phyloP scores from a whole-genome alignment of 2,113 vertebrate genomes.

The Leptosomus discolor region DNA sequence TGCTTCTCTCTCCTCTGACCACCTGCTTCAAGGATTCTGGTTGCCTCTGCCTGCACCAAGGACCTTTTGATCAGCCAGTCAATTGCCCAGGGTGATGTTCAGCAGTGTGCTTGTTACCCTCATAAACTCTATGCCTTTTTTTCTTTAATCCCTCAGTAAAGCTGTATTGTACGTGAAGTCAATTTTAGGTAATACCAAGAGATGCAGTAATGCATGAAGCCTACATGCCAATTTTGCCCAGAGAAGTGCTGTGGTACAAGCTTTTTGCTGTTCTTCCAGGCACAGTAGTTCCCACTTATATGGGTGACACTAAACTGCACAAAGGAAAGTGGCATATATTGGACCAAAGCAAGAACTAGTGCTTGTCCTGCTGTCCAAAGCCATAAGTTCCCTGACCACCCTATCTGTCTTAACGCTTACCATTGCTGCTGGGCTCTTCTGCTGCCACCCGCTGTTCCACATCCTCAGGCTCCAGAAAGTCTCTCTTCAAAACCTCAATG shows the following conservation, averaged over 20 bases:
- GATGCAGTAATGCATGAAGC: neutral
- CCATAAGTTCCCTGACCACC: neutral
- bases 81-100: neutral
- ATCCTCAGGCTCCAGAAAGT: conserved; percentile 12
- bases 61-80: neutral
- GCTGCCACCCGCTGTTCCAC: conserved; percentile 51
- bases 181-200: neutral
- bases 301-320: neutral
- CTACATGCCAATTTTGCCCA: neutral
- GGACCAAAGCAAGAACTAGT: neutral
- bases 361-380: neutral
- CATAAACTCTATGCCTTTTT: neutral
- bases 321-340: neutral
- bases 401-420: neutral
- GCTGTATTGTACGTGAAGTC: neutral
- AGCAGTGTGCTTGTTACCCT: neutral
- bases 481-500: conserved; percentile 72
- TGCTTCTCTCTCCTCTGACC: too few species aligned
- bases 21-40: neutral
- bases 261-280: neutral
- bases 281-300: neutral
- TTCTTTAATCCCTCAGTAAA: neutral
- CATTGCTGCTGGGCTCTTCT: conserved; percentile 41
- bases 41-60: neutral
- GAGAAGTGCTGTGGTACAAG: neutral